Base-by-base conservation (phyloP, 1,140 invertebrate genomes). In the Choristoneura fumiferana region DNA sequence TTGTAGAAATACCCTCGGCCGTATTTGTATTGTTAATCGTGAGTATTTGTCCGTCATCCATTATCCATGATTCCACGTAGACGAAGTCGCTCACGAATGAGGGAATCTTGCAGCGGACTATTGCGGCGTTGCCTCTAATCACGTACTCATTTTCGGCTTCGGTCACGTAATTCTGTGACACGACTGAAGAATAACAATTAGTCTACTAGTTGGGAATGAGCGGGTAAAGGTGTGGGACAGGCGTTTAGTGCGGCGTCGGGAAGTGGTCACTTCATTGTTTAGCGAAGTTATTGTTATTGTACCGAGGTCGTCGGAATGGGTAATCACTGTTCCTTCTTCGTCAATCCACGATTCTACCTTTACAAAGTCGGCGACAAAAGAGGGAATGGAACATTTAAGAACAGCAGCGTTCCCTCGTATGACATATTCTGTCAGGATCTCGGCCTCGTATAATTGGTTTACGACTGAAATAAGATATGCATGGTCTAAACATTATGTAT, bases 91-190 rank as follows among this genome's bases (percentile, higher is more conserved):
- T 96, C 43, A 98, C 96, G 90, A 97, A 98, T 73, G 95, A 96
- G 45, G 97, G 97, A 65, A 98, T 96, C 91, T 96, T 95, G 92
- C 97, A 98, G 90, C 95, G 96, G 91, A 98, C 94, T 73, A 98
- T 94, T 57, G 95, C 96, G 53, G 95, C 94, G 90, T 98, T 98
- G 54, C 96, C 96, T 75, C 94, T 93, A 77, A 98, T 97, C 53
- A 98, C 96, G 90, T 97, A 98, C 75, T 97, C 96, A 88, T 98
- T 97, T 91, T 97, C 96, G 65, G 96, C 95, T 90, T 96, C 95
- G 65, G 96, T 96, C 83, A 96, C 94, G 91, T 96, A 98, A 87
- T 92, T 93, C 91, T 96, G 95, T 71, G 94, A 93, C 71, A 96
- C 95, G 89, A 96, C 95, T 96, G 91, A 72, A 77, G 84, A 82